A percentile compares a stretch with the other conserved stretches of the same genome.
These are phyloP conservation scores for Gadus macrocephalus DNA, from an alignment of 2,113 vertebrate genomes.

Conservation along the genomic window DNA sequence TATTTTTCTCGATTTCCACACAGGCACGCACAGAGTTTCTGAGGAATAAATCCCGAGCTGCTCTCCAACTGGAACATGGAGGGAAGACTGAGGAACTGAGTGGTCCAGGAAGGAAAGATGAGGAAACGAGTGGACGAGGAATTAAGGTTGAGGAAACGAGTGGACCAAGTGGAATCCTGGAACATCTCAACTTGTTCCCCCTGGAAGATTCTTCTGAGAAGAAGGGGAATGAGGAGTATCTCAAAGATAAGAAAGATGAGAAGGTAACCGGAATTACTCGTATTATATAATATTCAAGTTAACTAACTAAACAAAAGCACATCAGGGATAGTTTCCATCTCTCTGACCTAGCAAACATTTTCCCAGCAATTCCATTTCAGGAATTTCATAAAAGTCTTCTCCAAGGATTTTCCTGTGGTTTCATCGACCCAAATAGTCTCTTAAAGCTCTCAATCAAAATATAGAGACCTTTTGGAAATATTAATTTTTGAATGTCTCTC, in stretches of 20 bases:
- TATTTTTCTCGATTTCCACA: constrained; percentile 8
- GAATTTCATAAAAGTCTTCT: neutral
- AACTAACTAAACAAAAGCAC: neutral
- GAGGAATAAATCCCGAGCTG: constrained; percentile 71
- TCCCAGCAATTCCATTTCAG: neutral
- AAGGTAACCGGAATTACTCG: constrained; percentile 60
- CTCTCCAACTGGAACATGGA: constrained; percentile 31
- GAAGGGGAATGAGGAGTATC: constrained; percentile 79
- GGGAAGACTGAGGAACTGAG: neutral
- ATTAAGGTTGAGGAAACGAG: neutral
- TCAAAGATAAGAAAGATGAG: constrained; percentile 82
- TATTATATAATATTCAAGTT: neutral
- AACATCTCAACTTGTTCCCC: constrained; percentile 80
- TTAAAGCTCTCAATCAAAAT: too few relatives aligned
- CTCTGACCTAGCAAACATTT: neutral
- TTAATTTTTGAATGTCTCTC: neutral
- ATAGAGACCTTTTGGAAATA: too few relatives aligned
- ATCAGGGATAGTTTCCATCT: neutral
- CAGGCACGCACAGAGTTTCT: constrained; percentile 85
- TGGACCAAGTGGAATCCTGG: constrained; percentile 28
- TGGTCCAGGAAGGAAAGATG: neutral
- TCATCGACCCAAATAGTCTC: too few relatives aligned
- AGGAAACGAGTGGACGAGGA: constrained; percentile 7
- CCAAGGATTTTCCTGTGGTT: neutral
- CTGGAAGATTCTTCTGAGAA: constrained; percentile 74